A percentile compares a stretch with the other conserved stretches of the same genome.
phyloP scores from a whole-genome alignment of 2,888 invertebrate genomes.

The Cerceris ruficornis region DNA sequence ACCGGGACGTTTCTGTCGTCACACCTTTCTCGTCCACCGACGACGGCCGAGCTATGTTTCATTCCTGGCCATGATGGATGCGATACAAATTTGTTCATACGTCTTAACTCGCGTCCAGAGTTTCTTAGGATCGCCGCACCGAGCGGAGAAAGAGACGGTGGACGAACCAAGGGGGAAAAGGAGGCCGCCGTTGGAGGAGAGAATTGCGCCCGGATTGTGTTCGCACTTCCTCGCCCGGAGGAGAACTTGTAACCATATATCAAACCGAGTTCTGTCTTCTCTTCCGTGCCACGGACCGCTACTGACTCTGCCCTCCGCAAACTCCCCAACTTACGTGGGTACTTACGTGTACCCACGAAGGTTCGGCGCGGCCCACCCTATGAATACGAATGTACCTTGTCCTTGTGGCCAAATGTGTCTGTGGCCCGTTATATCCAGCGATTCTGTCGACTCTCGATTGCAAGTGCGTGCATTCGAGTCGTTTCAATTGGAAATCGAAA shows the following conservation, averaged over 20 bases:
- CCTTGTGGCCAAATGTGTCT: slow-evolving; percentile 54
- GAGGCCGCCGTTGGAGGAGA: slow-evolving; percentile 38
- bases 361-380: slow-evolving; percentile 56
- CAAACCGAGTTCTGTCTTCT: slow-evolving; percentile 73
- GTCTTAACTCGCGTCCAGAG: slow-evolving; percentile 58
- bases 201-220: slow-evolving; percentile 72
- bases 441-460: slow-evolving; percentile 8
- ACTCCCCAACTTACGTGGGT: slow-evolving; percentile 69
- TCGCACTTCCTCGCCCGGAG: slow-evolving; percentile 66
- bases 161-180: neutral
- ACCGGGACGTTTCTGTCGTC: slow-evolving; percentile 53
- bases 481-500: slow-evolving; percentile 27
- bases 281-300: slow-evolving; percentile 59
- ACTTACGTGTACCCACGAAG: slow-evolving; percentile 62
- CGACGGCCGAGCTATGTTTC: slow-evolving; percentile 52
- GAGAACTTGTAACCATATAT: slow-evolving; percentile 73
- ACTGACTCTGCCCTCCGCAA: slow-evolving; percentile 64
- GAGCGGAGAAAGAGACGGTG: slow-evolving; percentile 42
- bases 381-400: slow-evolving; percentile 65
- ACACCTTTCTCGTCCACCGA: slow-evolving; percentile 53
- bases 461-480: slow-evolving; percentile 43
- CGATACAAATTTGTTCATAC: slow-evolving; percentile 67
- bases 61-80: slow-evolving; percentile 57
- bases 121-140: slow-evolving; percentile 49
- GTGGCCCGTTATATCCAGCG: slow-evolving; percentile 12